Conservation (phyloP, 2,797 vertebrate genomes). For the Pogoniulus pusillus region DNA sequence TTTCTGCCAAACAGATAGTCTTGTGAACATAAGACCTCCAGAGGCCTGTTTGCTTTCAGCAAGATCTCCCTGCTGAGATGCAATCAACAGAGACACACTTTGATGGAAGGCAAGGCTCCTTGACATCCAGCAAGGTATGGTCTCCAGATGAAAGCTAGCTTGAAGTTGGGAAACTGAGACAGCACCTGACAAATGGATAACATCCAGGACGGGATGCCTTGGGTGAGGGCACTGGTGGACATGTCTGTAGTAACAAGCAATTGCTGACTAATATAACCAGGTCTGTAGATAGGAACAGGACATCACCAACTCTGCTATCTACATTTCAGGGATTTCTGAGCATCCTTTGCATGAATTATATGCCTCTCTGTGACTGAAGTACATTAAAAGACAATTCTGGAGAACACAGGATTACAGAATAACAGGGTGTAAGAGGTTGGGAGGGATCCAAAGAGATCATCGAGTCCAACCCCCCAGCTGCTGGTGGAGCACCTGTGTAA, state of each 20-base stretch:
- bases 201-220: neutral
- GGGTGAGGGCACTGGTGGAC: accelerated
- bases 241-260: neutral
- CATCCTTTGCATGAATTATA: neutral
- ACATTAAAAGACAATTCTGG: neutral
- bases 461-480: too few relatives aligned
- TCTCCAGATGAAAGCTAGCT: neutral
- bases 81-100: neutral
- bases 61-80: neutral
- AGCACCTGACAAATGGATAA: neutral
- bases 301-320: neutral
- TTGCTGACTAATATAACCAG: neutral
- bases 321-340: neutral
- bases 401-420: neutral
- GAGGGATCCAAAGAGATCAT: too few relatives aligned
- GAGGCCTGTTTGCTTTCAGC: neutral
- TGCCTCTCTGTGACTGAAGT: neutral
- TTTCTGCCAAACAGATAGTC: neutral
- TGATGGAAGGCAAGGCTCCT: neutral
- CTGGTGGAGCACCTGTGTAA: too few relatives aligned
- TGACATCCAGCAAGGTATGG: neutral
- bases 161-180: neutral
- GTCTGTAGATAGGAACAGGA: neutral
- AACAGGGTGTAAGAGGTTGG: too few relatives aligned
- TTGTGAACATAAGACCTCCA: neutral